Base-by-base conservation (phyloP, 2,113 vertebrate species). In the Turdus rufiventris region DNA sequence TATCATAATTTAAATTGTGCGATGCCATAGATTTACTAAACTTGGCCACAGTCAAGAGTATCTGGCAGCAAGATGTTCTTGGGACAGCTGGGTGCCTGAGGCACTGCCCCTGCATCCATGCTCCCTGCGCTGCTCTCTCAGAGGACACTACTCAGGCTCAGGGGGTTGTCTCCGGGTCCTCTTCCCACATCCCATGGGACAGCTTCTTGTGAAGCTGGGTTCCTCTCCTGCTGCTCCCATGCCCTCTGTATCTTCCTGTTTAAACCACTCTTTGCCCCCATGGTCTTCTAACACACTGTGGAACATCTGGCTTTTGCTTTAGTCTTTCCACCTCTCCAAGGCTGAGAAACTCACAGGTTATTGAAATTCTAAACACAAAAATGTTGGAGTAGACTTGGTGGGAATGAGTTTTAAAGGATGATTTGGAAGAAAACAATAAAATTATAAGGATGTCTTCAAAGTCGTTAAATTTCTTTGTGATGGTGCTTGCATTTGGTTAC, bases 221-320 rank as follows among this genome's bases (percentile, higher is more conserved):
- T 29, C 11, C 28, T 54, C 47, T 25, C 13, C 24, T 70, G n/a
- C 19, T 62, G 28, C 8, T 3, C 23, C 38, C 0, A 2, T n/a
- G 28, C 9, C n/a, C 12, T 47, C 63, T 61, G n/a, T 16, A 54
- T 54, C 28, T 38, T 76, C 38, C n/a, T 29, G 15, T n/a, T 62
- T 19, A 70, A 78, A n/a, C 8, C 0, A 0, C 12, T 29, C 38
- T 53, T 67, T 60, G 26, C 10, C 2, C 1, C 26, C 0, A 0
- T 36, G 6, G 17, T 33, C 18, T 51, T 36, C 17, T 21, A 43
- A 23, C 12, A 15, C 19, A 16, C 9, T 25, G 34, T 2, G 1
- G 31, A 76, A 36, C 28, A 18, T 26, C 26, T 60, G 18, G 10
- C 6, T 76, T 87, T 70, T 29, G 10, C 19, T 40, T 47, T 29